Evolutionary conservation across 2,888 invertebrate species (phyloP).

Genomic region (Lasioglossum zephyrum): DNA sequence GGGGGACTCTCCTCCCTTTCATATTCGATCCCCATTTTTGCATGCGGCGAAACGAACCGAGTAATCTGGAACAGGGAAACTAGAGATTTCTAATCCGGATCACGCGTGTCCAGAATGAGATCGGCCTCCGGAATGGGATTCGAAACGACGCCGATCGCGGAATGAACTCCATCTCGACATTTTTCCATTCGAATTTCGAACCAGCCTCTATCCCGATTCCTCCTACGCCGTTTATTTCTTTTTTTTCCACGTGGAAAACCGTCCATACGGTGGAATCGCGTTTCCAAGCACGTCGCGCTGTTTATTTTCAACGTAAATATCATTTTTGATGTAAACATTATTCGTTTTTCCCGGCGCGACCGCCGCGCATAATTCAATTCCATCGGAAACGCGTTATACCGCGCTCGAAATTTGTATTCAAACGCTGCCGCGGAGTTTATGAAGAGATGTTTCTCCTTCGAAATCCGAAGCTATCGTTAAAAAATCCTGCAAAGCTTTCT

Average conservation of each 20-base stretch:
- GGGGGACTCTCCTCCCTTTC: not conserved
- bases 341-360: constrained; percentile 2
- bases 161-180: constrained; percentile 43
- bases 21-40: constrained; percentile 40
- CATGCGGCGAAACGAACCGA: constrained; percentile 24
- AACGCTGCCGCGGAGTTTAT: not conserved
- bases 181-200: constrained; percentile 58
- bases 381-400: not conserved
- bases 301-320: constrained; percentile 57
- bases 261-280: constrained; percentile 28
- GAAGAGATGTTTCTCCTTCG: not conserved
- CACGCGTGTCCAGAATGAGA: constrained; percentile 58
- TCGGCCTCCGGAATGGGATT: constrained; percentile 46
- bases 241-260: constrained; percentile 29
- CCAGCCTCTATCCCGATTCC: not conserved
- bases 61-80: constrained; percentile 33
- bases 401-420: not conserved
- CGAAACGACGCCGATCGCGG: constrained; percentile 38
- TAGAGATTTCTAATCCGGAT: constrained; percentile 59
- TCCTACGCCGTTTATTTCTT: not conserved
- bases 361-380: constrained; percentile 22
- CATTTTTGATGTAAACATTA: not conserved
- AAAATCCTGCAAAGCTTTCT: not conserved
- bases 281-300: constrained; percentile 42
- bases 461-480: not conserved